These are phyloP conservation scores for Sternotherus odoratus DNA, from an alignment of 2,797 vertebrate genomes.

Conservation along the genomic window DNA sequence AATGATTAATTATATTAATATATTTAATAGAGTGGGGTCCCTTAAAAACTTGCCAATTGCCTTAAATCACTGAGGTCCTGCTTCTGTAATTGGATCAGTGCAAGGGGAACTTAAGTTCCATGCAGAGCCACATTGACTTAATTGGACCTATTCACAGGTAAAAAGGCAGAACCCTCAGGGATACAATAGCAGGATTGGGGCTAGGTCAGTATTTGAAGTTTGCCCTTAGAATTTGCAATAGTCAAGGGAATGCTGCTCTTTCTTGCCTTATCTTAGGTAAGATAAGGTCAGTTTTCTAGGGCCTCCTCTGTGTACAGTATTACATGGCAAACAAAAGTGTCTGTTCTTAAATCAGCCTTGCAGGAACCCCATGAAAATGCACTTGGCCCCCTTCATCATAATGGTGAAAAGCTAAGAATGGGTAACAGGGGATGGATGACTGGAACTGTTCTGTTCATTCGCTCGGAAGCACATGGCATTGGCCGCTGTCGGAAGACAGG, in stretches of 20 bases:
- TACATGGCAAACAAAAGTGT: not conserved
- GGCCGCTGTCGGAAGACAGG: too few relatives aligned
- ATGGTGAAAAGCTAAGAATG: not conserved
- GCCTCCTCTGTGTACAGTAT: not conserved
- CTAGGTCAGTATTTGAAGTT: not conserved
- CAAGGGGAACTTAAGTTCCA: not conserved
- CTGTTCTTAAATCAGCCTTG: not conserved
- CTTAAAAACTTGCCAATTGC: not conserved
- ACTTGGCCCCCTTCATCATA: not conserved
- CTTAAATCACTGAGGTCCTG: not conserved
- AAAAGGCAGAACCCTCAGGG: not conserved
- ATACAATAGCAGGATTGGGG: not conserved
- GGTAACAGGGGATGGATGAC: too few relatives aligned
- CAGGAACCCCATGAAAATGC: fast-evolving
- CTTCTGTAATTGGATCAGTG: not conserved
- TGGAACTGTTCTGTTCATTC: too few relatives aligned
- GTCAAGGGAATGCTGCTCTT: not conserved
- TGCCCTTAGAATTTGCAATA: not conserved
- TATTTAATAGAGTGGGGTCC: not conserved
- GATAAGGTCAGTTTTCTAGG: not conserved
- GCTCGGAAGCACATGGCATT: too few relatives aligned
- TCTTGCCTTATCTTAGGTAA: not conserved
- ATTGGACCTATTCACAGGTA: not conserved
- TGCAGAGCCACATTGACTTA: not conserved
- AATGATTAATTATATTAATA: conserved; percentile 1